Percentiles rank a stretch among this genome's conserved stretches.
These are phyloP conservation scores for Porites cylindrica DNA, from an alignment of 92 coral and sea anemone genomes.

Conservation along the genomic window DNA sequence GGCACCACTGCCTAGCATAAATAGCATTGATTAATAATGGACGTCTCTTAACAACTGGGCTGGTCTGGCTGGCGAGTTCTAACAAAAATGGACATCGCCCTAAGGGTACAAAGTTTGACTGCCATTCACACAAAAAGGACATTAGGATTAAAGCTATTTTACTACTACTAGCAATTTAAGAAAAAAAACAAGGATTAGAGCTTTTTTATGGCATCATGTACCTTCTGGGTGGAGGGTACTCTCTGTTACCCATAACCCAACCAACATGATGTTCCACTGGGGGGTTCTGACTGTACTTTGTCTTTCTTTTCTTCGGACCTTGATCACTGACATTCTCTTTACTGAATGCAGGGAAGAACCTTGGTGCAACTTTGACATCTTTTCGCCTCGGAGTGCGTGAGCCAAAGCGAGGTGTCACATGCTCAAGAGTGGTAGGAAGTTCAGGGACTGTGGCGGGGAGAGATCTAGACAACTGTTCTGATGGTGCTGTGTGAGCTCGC, in stretches of 20 bases:
- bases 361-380: constrained; percentile 94
- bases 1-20: too few relatives aligned
- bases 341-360: constrained; percentile 94
- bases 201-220: neutral
- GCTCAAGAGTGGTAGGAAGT: constrained; percentile 75
- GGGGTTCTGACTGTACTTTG: constrained; percentile 95
- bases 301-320: constrained; percentile 98
- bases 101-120: too few relatives aligned
- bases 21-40: too few relatives aligned
- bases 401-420: constrained; percentile 68
- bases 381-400: constrained; percentile 97
- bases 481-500: constrained; percentile 86
- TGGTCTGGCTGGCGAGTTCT: too few relatives aligned
- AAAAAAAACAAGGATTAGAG: too few relatives aligned
- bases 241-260: constrained; percentile 92
- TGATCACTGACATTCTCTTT: constrained; percentile 87
- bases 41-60: too few relatives aligned
- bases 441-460: constrained; percentile 92
- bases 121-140: too few relatives aligned
- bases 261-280: constrained; percentile 99
- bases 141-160: too few relatives aligned
- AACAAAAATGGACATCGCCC: too few relatives aligned
- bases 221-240: constrained; percentile 88
- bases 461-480: constrained; percentile 85
- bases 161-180: too few relatives aligned